Conservation (phyloP, 2,888 invertebrate species). For the Onthophagus sagittarius region DNA sequence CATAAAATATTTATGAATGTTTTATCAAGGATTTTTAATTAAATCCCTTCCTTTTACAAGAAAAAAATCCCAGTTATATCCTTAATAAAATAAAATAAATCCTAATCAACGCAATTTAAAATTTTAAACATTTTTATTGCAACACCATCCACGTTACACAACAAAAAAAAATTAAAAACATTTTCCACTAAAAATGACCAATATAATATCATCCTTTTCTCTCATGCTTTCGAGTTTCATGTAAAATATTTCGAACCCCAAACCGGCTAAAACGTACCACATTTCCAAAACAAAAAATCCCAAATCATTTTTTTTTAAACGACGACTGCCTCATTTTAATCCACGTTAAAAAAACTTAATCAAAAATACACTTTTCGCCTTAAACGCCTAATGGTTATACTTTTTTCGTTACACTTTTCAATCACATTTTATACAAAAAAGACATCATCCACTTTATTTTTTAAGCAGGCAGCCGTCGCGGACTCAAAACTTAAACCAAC, state of each 20-base stretch:
- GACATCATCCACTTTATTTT: not conserved
- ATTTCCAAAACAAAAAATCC: not conserved
- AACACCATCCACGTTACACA: no score
- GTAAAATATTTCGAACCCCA: not conserved
- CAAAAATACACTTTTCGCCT: not conserved
- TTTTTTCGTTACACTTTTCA: not conserved
- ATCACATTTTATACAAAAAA: not conserved
- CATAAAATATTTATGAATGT: slow-evolving; percentile 11
- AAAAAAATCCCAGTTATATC: not conserved
- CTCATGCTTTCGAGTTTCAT: no score
- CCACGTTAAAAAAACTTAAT: not conserved
- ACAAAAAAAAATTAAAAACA: no score
- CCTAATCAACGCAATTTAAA: no score
- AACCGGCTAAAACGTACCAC: not conserved
- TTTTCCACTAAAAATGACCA: no score
- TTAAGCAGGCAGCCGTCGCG: not conserved
- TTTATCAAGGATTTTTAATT: not conserved
- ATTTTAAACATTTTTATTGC: no score
- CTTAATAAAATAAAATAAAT: no score
- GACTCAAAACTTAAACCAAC: not conserved
- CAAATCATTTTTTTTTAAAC: not conserved
- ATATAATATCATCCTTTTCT: no score
- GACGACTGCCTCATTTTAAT: not conserved
- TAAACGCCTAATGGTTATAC: not conserved
- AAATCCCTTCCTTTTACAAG: not conserved